phyloP scores from a whole-genome alignment of 2,113 vertebrate species.

The Notarius lentiginosus region DNA sequence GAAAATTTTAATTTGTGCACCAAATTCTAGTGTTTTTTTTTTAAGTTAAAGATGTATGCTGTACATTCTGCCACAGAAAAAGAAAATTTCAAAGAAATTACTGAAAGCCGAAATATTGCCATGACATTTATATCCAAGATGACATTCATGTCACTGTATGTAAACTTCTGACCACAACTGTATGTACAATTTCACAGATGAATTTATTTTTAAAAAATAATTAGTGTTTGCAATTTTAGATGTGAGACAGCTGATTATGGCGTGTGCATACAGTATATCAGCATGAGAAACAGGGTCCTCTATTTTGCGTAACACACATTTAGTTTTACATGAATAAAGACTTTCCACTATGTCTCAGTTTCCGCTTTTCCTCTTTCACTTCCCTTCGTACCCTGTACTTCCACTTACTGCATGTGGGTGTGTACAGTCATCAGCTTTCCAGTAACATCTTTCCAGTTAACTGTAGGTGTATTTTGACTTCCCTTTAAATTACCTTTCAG shows the following conservation, averaged over 20 bases:
- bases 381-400: not conserved
- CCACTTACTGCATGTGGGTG: not conserved
- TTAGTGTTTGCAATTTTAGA: not conserved
- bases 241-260: not conserved
- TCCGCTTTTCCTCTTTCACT: not conserved
- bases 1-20: too few relatives aligned
- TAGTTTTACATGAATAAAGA: not conserved
- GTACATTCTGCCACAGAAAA: too few relatives aligned
- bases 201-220: not conserved
- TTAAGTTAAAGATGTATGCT: too few relatives aligned
- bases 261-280: not conserved
- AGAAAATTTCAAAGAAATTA: too few relatives aligned
- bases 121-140: too few relatives aligned
- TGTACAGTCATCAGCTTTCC: not conserved
- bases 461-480: not conserved
- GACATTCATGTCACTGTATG: too few relatives aligned
- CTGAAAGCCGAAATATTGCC: too few relatives aligned
- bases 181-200: not conserved
- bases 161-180: too few relatives aligned
- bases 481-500: not conserved
- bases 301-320: not conserved
- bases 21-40: too few relatives aligned
- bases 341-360: not conserved
- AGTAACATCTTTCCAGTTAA: not conserved
- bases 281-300: not conserved